Evolutionary conservation across 1,140 invertebrate species (phyloP), one percentile per base, ranked within the genome.

Genomic region (Drosophila aff.): DNA sequence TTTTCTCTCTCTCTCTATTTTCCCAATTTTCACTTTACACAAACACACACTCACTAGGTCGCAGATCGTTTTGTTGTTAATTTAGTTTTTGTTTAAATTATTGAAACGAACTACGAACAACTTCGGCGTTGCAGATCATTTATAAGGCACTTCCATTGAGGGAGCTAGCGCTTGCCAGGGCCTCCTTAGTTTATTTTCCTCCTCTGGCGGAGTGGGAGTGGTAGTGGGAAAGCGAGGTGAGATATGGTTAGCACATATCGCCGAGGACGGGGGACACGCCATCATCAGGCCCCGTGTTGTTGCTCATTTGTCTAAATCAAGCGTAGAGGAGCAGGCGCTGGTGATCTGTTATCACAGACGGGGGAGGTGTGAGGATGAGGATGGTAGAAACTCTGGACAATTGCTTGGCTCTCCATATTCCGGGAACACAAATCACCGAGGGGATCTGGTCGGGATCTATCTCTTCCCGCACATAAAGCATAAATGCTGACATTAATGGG

Each of bases 41-140:
- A 50, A 28, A 36, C 10, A n/a, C 23, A 41, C 10, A n/a, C 23
- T 10, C 23, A 23, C 13, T 49, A 23, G 52, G 36, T 57, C 36
- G 36, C 31, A 10, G 47, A 62, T 69, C 52, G 82, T 69, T 43
- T 74, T 50, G 59, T 67, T 78, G 68, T 40, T 73, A 47, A 62
- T 74, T 73, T 73, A 15, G 55, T 62, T 58, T 82, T 89, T 87
- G 83, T 87, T 89, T 89, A 89, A 82, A 81, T 81, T 83, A 83
- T 80, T 62, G 64, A 83, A 83, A 89, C 68, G 77, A 77, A 63
- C 80, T 71, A 80, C 53, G 47, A 72, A 77, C 59, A 79, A 62
- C 41, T 40, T 49, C 55, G 65, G 60, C 78, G 64, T 57, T 81
- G 81, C 60, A 84, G 83, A 83, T 87, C 82, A 87, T 89, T 84